phyloP scores from a whole-genome alignment of 2,113 vertebrate species.

The Laticauda laticaudata region DNA sequence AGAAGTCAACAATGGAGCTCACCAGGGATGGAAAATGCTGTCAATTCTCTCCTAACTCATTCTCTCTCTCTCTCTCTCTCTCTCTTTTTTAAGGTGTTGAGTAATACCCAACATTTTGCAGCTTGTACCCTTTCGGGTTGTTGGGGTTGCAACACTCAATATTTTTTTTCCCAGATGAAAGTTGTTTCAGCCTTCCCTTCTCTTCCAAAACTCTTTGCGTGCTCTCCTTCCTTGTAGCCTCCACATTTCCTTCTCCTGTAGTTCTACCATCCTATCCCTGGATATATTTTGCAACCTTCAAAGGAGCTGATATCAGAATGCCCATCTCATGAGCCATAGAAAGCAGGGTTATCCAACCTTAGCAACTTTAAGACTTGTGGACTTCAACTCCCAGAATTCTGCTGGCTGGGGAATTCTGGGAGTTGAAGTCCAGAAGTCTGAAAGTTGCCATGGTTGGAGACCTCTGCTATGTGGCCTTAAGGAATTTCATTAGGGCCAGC shows the following conservation, averaged over 20 bases:
- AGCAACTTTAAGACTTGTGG: not conserved
- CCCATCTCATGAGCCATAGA: not conserved
- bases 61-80: not conserved
- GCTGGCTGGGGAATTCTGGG: not conserved
- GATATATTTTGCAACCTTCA: not conserved
- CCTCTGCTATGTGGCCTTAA: not conserved
- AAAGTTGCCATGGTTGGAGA: not conserved
- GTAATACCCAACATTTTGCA: not conserved
- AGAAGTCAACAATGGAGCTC: not conserved
- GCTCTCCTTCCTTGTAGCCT: not conserved
- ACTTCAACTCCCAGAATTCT: not conserved
- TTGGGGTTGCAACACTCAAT: not conserved
- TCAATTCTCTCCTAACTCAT: not conserved
- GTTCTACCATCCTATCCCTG: not conserved
- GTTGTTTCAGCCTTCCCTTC: not conserved
- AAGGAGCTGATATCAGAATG: not conserved
- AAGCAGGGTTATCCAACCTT: not conserved
- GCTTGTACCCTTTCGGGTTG: not conserved
- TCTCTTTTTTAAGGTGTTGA: not conserved
- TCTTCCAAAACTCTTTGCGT: not conserved
- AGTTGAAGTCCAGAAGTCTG: not conserved
- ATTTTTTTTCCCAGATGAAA: not conserved
- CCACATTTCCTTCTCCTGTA: not conserved
- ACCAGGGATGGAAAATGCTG: not conserved
- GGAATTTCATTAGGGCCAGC: not conserved